A percentile compares a stretch with the other conserved stretches of the same genome.
phyloP scores from a whole-genome alignment of 1,140 invertebrate genomes.

The Diploscapter pachys region DNA sequence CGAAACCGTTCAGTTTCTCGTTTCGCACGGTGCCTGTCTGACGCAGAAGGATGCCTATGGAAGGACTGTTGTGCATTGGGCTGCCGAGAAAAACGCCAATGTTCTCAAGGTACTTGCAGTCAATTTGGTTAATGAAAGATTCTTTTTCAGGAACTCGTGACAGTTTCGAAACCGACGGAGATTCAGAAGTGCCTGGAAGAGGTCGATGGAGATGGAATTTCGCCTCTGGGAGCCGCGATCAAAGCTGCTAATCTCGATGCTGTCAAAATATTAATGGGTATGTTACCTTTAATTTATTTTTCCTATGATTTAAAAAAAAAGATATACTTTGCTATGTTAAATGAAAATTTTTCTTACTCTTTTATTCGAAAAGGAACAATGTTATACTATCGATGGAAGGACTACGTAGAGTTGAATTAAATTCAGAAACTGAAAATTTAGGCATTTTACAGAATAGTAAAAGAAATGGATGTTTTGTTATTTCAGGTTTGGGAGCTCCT shows the following conservation, averaged over 20 bases:
- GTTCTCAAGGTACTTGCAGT: neutral
- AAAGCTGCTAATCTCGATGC: conserved; percentile 14
- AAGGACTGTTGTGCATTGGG: conserved; percentile 15
- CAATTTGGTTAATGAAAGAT: too few species aligned
- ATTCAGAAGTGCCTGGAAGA: conserved; percentile 11
- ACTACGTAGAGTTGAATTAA: neutral
- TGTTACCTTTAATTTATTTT: neutral
- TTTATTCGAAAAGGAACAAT: too few species aligned
- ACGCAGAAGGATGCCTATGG: conserved; percentile 10
- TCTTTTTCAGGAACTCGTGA: too few species aligned
- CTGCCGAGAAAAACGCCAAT: neutral
- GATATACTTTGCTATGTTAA: too few species aligned
- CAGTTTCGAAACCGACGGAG: neutral
- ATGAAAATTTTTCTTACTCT: too few species aligned
- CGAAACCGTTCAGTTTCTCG: neutral
- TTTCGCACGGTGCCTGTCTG: conserved; percentile 1
- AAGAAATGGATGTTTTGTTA: too few species aligned
- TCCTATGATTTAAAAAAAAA: too few species aligned
- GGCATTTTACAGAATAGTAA: too few species aligned
- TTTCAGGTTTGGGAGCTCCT: conserved; percentile 10
- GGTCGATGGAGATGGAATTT: conserved; percentile 16
- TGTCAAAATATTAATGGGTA: conserved; percentile 12
- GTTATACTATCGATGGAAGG: too few species aligned
- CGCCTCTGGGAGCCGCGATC: conserved; percentile 13
- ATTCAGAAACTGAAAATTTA: neutral